These are phyloP conservation scores for Chelon labrosus DNA, from an alignment of 2,797 vertebrate genomes.

Conservation along the genomic window DNA sequence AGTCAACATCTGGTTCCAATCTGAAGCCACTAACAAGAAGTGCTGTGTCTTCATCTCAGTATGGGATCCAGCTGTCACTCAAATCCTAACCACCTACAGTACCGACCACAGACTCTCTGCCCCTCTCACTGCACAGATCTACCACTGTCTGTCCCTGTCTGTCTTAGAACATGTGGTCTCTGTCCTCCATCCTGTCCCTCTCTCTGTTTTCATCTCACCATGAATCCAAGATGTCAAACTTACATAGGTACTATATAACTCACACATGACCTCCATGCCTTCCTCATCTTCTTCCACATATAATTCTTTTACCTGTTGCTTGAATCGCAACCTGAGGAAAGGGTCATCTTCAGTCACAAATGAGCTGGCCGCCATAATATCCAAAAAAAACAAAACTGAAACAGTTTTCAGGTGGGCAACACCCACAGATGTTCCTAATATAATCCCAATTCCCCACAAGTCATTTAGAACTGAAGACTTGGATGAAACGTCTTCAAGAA, in stretches of 20 bases:
- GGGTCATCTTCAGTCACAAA: not conserved
- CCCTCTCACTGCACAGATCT: conserved; percentile 9
- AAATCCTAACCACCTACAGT: conserved; percentile 27
- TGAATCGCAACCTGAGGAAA: conserved; percentile 15
- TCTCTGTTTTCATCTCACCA: conserved; percentile 19
- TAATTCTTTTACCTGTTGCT: conserved; percentile 7
- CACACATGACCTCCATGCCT: not conserved
- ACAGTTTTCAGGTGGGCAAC: no score
- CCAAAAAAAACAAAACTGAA: no score
- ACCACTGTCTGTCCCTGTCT: not conserved
- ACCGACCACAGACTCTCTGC: not conserved
- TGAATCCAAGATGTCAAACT: conserved; percentile 43
- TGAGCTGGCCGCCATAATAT: no score
- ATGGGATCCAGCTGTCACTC: conserved; percentile 75
- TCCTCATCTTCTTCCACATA: not conserved
- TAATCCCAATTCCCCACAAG: no score
- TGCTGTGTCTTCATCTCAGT: conserved; percentile 71
- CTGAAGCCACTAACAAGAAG: conserved; percentile 72
- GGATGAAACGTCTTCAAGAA: no score
- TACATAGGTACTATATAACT: not conserved
- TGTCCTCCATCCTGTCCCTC: conserved; percentile 3
- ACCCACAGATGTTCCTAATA: no score
- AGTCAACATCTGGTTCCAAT: conserved; percentile 76
- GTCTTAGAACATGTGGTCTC: conserved; percentile 6
- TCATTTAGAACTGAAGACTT: no score